Evolutionary conservation across 2,888 invertebrate genomes (phyloP).

Genomic region (Luperina nickerlii): DNA sequence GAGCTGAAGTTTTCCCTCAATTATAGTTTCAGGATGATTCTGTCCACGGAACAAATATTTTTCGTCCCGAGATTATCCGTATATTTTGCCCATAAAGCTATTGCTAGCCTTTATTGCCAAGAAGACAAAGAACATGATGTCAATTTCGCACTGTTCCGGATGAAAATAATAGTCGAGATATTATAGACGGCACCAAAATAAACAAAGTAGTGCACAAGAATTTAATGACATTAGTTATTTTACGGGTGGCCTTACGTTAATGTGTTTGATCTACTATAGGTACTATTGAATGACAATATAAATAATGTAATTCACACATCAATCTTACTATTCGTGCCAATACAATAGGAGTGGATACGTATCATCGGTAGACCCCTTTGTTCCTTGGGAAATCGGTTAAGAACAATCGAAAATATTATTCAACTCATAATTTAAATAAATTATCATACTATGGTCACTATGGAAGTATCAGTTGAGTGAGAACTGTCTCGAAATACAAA

Average conservation of each 20-base stretch:
- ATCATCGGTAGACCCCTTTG: neutral
- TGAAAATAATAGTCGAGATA: constrained; percentile 17
- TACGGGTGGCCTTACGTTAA: constrained; percentile 52
- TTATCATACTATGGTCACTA: constrained; percentile 4
- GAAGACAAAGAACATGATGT: constrained; percentile 14
- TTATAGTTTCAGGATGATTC: constrained; percentile 16
- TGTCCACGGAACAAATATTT: constrained; percentile 17
- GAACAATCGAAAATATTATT: constrained; percentile 4
- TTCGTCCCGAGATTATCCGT: constrained; percentile 10
- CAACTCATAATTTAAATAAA: constrained; percentile 17
- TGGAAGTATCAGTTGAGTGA: constrained; percentile 11
- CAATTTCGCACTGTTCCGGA: constrained; percentile 4
- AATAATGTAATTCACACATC: constrained; percentile 56
- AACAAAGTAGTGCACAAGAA: constrained; percentile 36
- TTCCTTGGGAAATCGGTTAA: constrained; percentile 15
- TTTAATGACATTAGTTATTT: constrained; percentile 51
- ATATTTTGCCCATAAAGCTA: constrained; percentile 12
- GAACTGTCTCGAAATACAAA: constrained; percentile 19
- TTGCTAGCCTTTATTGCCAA: neutral
- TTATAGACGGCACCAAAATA: constrained; percentile 32
- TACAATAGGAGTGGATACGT: constrained; percentile 15
- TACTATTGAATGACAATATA: constrained; percentile 50
- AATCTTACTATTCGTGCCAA: constrained; percentile 55
- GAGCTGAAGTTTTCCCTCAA: constrained; percentile 7
- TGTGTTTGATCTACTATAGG: constrained; percentile 45